phyloP scores from a whole-genome alignment of 2,113 vertebrate species.

The Noctilio leporinus region DNA sequence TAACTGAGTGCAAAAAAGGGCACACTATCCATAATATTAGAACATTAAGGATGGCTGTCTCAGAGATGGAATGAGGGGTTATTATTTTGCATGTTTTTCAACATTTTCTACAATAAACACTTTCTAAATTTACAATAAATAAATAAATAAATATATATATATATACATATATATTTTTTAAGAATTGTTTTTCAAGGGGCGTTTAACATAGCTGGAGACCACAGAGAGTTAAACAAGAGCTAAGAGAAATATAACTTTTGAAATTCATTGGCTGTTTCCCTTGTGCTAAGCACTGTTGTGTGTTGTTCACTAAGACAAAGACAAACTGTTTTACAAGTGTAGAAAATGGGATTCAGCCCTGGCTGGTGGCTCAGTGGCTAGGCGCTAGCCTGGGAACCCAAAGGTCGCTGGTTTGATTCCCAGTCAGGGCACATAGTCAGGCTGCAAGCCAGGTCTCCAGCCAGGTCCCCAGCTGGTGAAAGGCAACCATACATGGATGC shows the following conservation, averaged over 20 bases:
- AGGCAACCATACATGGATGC: too few relatives aligned
- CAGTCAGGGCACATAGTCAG: too few relatives aligned
- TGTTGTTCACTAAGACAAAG: neutral
- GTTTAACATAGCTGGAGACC: neutral
- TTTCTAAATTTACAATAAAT: neutral
- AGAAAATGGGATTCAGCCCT: neutral
- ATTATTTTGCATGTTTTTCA: too few relatives aligned
- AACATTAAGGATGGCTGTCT: neutral
- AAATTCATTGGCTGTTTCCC: neutral
- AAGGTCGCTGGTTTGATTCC: too few relatives aligned
- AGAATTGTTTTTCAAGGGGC: constrained; percentile 20
- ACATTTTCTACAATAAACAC: neutral
- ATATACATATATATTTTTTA: too few relatives aligned
- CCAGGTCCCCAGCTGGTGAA: too few relatives aligned
- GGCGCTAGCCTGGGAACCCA: too few relatives aligned
- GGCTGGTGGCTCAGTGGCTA: too few relatives aligned
- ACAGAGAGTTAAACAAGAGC: neutral
- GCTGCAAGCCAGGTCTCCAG: too few relatives aligned
- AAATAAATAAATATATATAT: too few relatives aligned
- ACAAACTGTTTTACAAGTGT: neutral
- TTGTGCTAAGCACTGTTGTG: neutral
- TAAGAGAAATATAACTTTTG: neutral
- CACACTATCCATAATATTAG: neutral
- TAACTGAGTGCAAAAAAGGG: neutral
- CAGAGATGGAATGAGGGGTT: neutral